Base-by-base conservation (phyloP, 2,113 vertebrate genomes). In the Hemichromis elongatus region DNA sequence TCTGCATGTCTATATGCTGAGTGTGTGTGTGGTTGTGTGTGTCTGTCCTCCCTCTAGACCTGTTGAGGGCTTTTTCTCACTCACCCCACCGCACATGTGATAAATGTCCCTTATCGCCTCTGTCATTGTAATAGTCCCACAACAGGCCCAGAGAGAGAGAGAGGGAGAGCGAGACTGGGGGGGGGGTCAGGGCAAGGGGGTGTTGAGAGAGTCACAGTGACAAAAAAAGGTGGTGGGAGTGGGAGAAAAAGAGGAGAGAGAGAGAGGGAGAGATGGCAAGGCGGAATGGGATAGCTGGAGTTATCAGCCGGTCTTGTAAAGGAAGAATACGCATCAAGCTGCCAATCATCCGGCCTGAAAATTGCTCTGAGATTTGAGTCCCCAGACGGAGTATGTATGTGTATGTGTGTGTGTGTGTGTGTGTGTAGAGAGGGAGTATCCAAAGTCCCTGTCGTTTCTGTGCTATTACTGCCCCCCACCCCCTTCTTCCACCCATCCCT, bases 321-420 rank as follows among this genome's bases (percentile, higher is more conserved):
- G 95, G 93, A 95, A 95, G 95, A 96, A 96, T 95, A 95, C 95
- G 93, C 96, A 96, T 96, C 96, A 96, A 96, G 92, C 96, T 96
- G 96, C 96, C 96, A 97, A 97, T 97, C 96, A 96, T 93, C 93
- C 88, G 73, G 92, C 89, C 91, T 93, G 95, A 96, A 97, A 96
- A 97, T 97, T 97, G 96, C 96, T 96, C 95, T 97, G 96, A 97
- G 96, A 97, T 96, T 97, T 97, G 95, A 95, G 96, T 97, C 96
- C 96, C 96, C 93, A 96, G 96, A 96, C 96, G 81, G 93, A 88
- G 87, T 92, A 88, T 82, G 87, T 82, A 88, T 86, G 37, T 92
- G 45, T 86, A 84, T 86, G 68, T 75, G 68, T 77, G 77, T 81
- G 77, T 87, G 80, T 90, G 50, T 83, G 79, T 83, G 61, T 84